Evolutionary conservation across 2,113 vertebrate species (phyloP).

Genomic region (Toxostoma redivivum): DNA sequence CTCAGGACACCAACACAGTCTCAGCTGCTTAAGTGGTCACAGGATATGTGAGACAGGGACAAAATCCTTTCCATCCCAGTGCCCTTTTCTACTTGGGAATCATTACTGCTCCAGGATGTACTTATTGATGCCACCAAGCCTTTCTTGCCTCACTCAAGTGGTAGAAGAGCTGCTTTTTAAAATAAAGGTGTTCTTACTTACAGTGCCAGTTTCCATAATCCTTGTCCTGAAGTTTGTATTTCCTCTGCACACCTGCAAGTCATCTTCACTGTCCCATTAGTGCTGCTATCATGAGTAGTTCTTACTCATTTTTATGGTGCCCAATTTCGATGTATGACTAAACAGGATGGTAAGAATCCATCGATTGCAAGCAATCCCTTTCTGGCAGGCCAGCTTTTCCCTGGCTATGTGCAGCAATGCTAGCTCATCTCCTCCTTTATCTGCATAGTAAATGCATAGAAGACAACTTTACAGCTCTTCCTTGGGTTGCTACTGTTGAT

Average conservation of each 20-base stretch:
- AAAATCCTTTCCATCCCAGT: not conserved
- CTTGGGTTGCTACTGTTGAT: not conserved
- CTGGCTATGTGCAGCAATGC: not conserved
- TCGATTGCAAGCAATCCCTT: not conserved
- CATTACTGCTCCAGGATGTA: not conserved
- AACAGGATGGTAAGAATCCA: not conserved
- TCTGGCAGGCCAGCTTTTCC: not conserved
- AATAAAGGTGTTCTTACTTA: not conserved
- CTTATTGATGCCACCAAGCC: not conserved
- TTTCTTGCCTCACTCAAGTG: not conserved
- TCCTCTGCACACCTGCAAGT: not conserved
- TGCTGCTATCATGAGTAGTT: not conserved
- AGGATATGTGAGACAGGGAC: accelerated
- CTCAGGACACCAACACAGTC: not conserved
- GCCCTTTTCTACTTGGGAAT: not conserved
- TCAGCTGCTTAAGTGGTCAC: not conserved
- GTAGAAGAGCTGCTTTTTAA: not conserved
- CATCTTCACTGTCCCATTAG: not conserved
- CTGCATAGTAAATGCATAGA: not conserved
- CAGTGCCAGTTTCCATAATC: not conserved
- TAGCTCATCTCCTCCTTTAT: not conserved
- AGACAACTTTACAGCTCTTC: not conserved
- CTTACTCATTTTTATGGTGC: not conserved
- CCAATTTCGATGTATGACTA: not conserved
- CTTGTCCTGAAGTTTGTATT: not conserved